Evolutionary conservation across 2,888 invertebrate genomes (phyloP), one percentile per base, ranked within the genome.

Genomic region (Andrena bicolor): DNA sequence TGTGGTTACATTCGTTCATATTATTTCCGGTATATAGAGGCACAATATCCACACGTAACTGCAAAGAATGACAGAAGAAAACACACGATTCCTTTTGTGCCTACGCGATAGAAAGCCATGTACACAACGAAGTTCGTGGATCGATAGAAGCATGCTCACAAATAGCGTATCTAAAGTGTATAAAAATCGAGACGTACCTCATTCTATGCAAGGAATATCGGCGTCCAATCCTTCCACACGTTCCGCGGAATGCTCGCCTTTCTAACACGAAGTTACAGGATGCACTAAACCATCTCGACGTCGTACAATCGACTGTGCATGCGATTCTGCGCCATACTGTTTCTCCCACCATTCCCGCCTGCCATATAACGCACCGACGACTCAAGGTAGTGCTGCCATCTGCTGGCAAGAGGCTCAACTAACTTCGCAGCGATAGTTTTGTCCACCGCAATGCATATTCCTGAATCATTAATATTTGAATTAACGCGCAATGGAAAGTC

Each of bases 371-470:
- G 30, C 71, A 64, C 41, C 30, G 20, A 65, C n/a, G 26, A 49
- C 32, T 53, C 88, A 87, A 88, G 90, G 79, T 75, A 72, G 87
- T 92, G 92, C 91, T 90, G 92, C 92, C 91, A 87, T 73, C 92
- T 83, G 30, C 35, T 68, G 88, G 56, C 72, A 61, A 72, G 53
- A 49, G 72, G 72, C 71, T 28, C 65, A 88, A 92, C 84, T 49
- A 73, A 41, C 7, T 26, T 2, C n/a, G 49, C 83, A 41, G 89
- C 26, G 58, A 89, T 85, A 89, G 75, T 90, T 87, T 90, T 88
- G 90, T 88, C 89, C 75, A 7, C 6, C 23, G 2, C 73, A n/a
- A 58, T 30, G 56, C 13, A 20, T 13, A 41, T 0, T 8, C 56
- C 23, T 56, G 49, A 23, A 13, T 53, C 26, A 16, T 8, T 7